Conservation (phyloP, 2,888 invertebrate species). For the Sarcophaga variegata region DNA sequence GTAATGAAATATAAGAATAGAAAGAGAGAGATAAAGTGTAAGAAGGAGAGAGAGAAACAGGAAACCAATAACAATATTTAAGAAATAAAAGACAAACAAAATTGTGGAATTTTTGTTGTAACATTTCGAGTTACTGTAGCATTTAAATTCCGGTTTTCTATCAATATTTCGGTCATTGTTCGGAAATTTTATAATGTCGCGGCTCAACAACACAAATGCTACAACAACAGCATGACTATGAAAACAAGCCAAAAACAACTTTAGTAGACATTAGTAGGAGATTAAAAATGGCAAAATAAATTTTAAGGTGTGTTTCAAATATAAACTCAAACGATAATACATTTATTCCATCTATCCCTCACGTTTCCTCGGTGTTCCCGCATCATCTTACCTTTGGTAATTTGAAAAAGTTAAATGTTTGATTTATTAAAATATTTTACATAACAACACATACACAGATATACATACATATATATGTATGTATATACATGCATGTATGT, state of each 20-base stretch:
- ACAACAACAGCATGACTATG: slow-evolving; percentile 55
- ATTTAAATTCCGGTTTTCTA: slow-evolving; percentile 65
- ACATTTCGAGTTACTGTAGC: slow-evolving; percentile 48
- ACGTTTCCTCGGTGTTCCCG: not conserved
- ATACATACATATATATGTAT: not conserved
- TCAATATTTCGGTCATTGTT: slow-evolving; percentile 77
- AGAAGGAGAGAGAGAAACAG: not conserved
- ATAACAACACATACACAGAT: not conserved
- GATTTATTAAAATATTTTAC: not conserved
- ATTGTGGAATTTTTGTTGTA: slow-evolving; percentile 9
- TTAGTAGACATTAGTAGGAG: not conserved
- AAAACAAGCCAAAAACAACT: not conserved
- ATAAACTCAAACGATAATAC: not conserved
- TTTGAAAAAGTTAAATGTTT: not conserved
- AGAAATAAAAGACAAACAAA: not conserved
- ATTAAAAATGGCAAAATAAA: not conserved
- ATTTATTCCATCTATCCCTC: not conserved
- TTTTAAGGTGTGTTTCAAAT: slow-evolving; percentile 23
- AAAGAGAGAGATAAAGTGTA: not conserved
- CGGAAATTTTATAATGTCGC: slow-evolving; percentile 71
- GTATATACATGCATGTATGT: too few species aligned
- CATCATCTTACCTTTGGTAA: not conserved
- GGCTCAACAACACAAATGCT: slow-evolving; percentile 63
- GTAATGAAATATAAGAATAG: not conserved
- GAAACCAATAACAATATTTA: slow-evolving; percentile 12